These are phyloP conservation scores for Cyprinodon tularosa DNA, from an alignment of 2,113 vertebrate genomes.

Conservation along the genomic window DNA sequence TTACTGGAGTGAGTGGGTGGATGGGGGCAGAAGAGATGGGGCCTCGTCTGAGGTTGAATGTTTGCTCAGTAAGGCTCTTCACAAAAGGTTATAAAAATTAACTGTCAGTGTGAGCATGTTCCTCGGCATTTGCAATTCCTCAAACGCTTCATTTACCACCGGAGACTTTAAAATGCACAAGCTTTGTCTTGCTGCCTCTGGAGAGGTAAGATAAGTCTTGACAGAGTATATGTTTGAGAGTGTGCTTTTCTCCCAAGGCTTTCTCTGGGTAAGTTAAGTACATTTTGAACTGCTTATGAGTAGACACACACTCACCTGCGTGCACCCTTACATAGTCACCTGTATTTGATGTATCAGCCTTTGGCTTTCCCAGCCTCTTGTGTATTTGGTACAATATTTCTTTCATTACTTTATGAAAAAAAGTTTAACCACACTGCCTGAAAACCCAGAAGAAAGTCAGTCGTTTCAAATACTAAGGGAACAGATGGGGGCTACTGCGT, in stretches of 20 bases:
- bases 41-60: slow-evolving; percentile 65
- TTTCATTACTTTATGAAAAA: slow-evolving; percentile 16
- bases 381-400: slow-evolving; percentile 30
- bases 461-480: slow-evolving; percentile 31
- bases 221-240: slow-evolving; percentile 72
- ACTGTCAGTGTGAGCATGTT: slow-evolving; percentile 64
- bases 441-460: slow-evolving; percentile 38
- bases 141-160: slow-evolving; percentile 75
- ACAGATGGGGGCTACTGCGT: slow-evolving; percentile 41
- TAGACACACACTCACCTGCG: slow-evolving; percentile 30
- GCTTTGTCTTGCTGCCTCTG: slow-evolving; percentile 76
- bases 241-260: slow-evolving; percentile 58
- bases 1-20: slow-evolving; percentile 49
- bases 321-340: slow-evolving; percentile 11
- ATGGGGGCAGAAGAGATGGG: slow-evolving; percentile 45
- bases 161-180: slow-evolving; percentile 73
- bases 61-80: slow-evolving; percentile 62
- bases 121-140: slow-evolving; percentile 73
- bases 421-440: slow-evolving; percentile 26
- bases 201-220: slow-evolving; percentile 76
- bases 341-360: slow-evolving; percentile 47
- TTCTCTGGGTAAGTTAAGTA: slow-evolving; percentile 64
- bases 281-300: slow-evolving; percentile 56
- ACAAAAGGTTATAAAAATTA: slow-evolving; percentile 75
- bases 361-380: slow-evolving; percentile 36